Percentiles rank a stretch among this genome's conserved stretches.
Evolutionary conservation across 1,140 invertebrate species (phyloP).

Genomic region (Drosophila bipectinata): DNA sequence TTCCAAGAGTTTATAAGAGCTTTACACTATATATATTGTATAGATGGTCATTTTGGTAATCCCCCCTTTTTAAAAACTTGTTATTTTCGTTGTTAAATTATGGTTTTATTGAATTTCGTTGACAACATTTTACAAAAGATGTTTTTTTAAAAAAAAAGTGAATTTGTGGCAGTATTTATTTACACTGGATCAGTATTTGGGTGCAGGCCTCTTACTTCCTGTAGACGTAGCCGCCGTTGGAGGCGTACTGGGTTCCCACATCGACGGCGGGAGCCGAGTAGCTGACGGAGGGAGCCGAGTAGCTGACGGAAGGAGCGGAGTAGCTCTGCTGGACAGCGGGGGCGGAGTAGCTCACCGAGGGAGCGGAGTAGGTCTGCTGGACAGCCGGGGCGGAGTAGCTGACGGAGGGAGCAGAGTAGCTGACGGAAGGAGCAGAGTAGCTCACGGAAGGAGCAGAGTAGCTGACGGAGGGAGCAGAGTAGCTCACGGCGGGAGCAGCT

Average conservation of each 20-base stretch:
- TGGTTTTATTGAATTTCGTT: constrained; percentile 16
- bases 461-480: constrained; percentile 37
- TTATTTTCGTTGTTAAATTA: constrained; percentile 11
- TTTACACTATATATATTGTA: neutral
- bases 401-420: constrained; percentile 30
- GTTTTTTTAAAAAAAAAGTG: constrained; percentile 43
- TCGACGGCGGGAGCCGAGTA: constrained; percentile 64
- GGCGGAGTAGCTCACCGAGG: constrained; percentile 44
- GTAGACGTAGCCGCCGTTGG: constrained; percentile 82
- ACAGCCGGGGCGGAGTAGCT: constrained; percentile 51
- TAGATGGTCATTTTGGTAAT: neutral
- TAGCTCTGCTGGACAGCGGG: constrained; percentile 39
- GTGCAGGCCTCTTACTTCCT: constrained; percentile 60
- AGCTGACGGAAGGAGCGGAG: constrained; percentile 29
- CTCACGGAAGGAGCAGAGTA: constrained; percentile 37
- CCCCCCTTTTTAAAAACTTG: neutral
- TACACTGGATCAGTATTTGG: constrained; percentile 45
- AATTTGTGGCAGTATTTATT: constrained; percentile 33
- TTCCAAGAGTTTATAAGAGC: no score
- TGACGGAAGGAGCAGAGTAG: constrained; percentile 40
- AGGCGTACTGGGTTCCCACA: constrained; percentile 77
- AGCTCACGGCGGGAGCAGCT: constrained; percentile 42
- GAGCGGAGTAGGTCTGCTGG: constrained; percentile 39
- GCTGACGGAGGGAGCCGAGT: constrained; percentile 40
- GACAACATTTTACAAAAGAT: constrained; percentile 8